Evolutionary conservation across 1,140 invertebrate genomes (phyloP), one percentile per base, ranked within the genome.

Genomic region (Ditylenchus dipsaci): DNA sequence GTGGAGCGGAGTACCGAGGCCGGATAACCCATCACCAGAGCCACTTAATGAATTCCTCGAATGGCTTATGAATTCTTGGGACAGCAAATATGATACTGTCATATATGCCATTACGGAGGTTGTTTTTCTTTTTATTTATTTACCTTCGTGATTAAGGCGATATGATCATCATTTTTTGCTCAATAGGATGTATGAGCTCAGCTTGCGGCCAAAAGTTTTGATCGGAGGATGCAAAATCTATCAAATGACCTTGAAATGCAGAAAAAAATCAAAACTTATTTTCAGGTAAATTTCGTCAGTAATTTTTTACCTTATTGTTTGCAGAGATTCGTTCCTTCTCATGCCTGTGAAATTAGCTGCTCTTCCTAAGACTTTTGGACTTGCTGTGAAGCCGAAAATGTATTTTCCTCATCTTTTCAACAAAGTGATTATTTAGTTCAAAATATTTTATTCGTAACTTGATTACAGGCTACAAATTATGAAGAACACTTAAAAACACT

Each of bases 321-420:
- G n/a, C n/a, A n/a, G n/a, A n/a, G n/a, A n/a, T n/a, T n/a, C n/a
- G n/a, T n/a, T n/a, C n/a, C n/a, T n/a, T n/a, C n/a, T 63, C 13
- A 63, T 63, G n/a, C 61, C 61, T 11, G 21, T 63, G 13, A 63
- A 63, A n/a, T 17, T 63, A 5, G 61, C 61, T 56, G 17, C 26
- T 7, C 45, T 63, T 27, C 33, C 45, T 0, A 63, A 63, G 17
- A 63, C 61, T 17, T 63, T 63, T 58, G 61, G 61, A 0, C 38
- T 63, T 58, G 61, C 27, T 15, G 38, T 38, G 0, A 33, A 63
- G 13, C 26, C 33, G 26, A 63, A 63, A n/a, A 63, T 43, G 38
- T 63, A 63, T 33, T 63, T 63, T 47, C 61, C 61, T 26, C 61
- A 63, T 17, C 27, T 43, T 13, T 63, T 13, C 5, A 63, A 63